These are phyloP conservation scores for Parauchenoglanis punctatus DNA, from an alignment of 2,797 vertebrate genomes.

Conservation along the genomic window DNA sequence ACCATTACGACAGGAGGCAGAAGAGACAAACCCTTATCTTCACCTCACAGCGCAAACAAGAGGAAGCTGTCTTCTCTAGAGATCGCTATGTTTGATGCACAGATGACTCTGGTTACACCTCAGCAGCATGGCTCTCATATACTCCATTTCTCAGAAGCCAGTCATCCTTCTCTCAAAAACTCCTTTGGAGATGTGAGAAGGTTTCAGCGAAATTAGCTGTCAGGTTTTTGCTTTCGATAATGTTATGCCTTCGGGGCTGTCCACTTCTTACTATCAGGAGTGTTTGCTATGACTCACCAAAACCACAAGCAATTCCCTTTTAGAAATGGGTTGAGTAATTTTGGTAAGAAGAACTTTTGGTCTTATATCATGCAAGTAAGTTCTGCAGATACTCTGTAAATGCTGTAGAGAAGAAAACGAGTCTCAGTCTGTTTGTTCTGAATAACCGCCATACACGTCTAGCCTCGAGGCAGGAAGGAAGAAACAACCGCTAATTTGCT, in stretches of 20 bases:
- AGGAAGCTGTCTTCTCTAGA: slow-evolving; percentile 5
- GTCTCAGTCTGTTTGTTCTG: background rate
- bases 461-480: background rate
- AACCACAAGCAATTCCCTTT: background rate
- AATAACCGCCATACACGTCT: background rate
- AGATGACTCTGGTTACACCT: background rate
- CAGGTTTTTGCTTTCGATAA: background rate
- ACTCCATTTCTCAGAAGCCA: slow-evolving; percentile 2
- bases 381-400: background rate
- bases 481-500: background rate
- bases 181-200: background rate
- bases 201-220: background rate
- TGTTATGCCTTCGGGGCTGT: background rate
- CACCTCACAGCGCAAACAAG: background rate
- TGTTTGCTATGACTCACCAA: background rate
- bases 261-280: background rate
- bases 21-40: background rate
- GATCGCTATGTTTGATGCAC: background rate
- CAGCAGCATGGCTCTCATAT: background rate
- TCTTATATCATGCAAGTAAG: background rate
- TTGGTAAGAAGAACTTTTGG: background rate
- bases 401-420: background rate
- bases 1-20: background rate
- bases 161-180: background rate
- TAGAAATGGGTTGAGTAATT: background rate